Evolutionary conservation across 2,113 vertebrate genomes (phyloP).

Genomic region (Phaethornis superciliosus): DNA sequence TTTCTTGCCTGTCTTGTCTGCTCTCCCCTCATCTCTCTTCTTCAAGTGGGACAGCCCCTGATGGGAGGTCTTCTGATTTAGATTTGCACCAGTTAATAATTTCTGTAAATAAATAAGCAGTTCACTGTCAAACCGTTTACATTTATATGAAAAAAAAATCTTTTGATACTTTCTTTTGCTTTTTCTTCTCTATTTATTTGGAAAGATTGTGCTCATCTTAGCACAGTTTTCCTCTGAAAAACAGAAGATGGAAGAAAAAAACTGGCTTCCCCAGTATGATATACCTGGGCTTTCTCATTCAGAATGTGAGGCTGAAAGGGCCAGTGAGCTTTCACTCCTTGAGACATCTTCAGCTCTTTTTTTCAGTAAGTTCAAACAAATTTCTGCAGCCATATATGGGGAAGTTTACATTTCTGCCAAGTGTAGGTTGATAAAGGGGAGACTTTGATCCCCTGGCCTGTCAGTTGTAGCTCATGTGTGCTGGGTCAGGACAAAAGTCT

Average conservation of each 20-base stretch:
- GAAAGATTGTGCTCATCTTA: accelerated
- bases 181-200: not conserved
- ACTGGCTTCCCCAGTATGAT: accelerated
- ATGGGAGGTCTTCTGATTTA: not conserved
- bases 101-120: not conserved
- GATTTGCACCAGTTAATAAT: not conserved
- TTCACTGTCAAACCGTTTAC: accelerated
- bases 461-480: conserved; percentile 3
- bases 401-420: conserved; percentile 58
- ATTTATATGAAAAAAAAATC: accelerated
- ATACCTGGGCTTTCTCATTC: not conserved
- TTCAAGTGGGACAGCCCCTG: not conserved
- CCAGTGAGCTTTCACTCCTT: not conserved
- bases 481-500: conserved; percentile 48
- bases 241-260: not conserved
- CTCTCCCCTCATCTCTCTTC: not conserved
- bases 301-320: not conserved
- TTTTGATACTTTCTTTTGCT: not conserved
- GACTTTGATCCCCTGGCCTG: conserved; percentile 52
- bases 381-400: conserved; percentile 18
- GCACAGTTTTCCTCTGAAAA: not conserved
- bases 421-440: conserved; percentile 31
- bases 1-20: not conserved
- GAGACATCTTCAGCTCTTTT: not conserved
- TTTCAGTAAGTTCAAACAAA: not conserved